Conservation (phyloP, 1,140 invertebrate species). For the Atta cephalotes region DNA sequence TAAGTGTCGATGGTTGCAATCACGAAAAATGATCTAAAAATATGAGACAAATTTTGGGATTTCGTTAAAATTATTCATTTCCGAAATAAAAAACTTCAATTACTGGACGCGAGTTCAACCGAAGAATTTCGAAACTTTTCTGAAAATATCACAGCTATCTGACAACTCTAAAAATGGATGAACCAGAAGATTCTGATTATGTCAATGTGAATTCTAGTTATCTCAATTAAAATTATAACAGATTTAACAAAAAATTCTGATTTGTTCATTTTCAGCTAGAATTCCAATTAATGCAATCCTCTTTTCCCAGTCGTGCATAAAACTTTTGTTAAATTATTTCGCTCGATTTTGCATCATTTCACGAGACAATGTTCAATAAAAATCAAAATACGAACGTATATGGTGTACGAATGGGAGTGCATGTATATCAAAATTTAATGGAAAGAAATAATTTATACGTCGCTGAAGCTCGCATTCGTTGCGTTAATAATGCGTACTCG, state of each 20-base stretch:
- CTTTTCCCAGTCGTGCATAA: not conserved
- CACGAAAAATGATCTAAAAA: not conserved
- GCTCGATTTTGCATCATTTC: not conserved
- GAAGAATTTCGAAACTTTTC: not conserved
- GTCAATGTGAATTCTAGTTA: too few species aligned
- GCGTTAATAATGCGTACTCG: conserved; percentile 7
- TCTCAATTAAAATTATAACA: too few species aligned
- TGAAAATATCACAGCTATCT: not conserved
- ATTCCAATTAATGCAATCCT: too few species aligned
- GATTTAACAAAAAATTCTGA: too few species aligned
- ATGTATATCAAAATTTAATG: conserved; percentile 29
- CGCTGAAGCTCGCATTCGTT: not conserved
- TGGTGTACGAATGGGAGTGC: not conserved
- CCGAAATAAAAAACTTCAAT: not conserved
- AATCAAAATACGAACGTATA: not conserved
- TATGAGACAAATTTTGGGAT: not conserved
- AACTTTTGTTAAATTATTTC: not conserved
- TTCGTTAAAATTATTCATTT: not conserved
- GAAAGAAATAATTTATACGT: conserved; percentile 42
- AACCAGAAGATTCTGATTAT: too few species aligned
- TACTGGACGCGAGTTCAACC: not conserved
- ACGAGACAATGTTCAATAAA: not conserved
- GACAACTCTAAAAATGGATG: not conserved
- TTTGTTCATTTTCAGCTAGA: too few species aligned
- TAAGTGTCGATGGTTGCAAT: not conserved